Conservation (phyloP, 2,888 invertebrate species). For the Drosophila yooni region DNA sequence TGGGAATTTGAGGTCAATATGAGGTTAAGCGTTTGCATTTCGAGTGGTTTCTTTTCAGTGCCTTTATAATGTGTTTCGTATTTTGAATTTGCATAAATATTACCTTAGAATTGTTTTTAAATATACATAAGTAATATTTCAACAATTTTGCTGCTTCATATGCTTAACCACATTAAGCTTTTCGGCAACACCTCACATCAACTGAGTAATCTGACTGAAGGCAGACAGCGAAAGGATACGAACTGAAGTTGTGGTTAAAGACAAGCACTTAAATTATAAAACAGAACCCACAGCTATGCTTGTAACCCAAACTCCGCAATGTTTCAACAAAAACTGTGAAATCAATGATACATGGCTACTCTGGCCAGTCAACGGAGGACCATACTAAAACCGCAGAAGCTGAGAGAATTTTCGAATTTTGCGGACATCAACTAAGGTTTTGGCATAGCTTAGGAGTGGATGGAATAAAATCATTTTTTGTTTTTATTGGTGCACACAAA, state of each 20-base stretch:
- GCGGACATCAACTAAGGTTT: constrained; percentile 48
- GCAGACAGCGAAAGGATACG: constrained; percentile 16
- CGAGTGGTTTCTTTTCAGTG: background rate
- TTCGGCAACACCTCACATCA: constrained; percentile 11
- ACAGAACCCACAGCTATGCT: constrained; percentile 4
- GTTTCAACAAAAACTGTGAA: constrained; percentile 18
- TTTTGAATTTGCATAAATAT: background rate
- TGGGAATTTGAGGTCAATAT: background rate
- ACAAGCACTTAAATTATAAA: constrained; percentile 54
- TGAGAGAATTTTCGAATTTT: constrained; percentile 68
- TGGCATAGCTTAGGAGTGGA: constrained; percentile 24
- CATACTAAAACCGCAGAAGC: constrained; percentile 56
- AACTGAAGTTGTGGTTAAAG: constrained; percentile 33
- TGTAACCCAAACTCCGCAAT: constrained; percentile 11
- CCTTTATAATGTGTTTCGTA: background rate
- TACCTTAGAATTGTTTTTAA: background rate
- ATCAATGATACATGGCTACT: constrained; percentile 50
- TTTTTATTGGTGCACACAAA: constrained; percentile 20
- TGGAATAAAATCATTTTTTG: constrained; percentile 19
- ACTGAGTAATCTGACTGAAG: constrained; percentile 29
- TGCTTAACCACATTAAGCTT: constrained; percentile 1
- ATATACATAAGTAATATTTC: background rate
- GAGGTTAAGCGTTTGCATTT: background rate
- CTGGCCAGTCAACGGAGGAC: constrained; percentile 26
- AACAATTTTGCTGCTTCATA: background rate